Base-by-base conservation (phyloP, 2,113 vertebrate species). In the Lonchura striata region DNA sequence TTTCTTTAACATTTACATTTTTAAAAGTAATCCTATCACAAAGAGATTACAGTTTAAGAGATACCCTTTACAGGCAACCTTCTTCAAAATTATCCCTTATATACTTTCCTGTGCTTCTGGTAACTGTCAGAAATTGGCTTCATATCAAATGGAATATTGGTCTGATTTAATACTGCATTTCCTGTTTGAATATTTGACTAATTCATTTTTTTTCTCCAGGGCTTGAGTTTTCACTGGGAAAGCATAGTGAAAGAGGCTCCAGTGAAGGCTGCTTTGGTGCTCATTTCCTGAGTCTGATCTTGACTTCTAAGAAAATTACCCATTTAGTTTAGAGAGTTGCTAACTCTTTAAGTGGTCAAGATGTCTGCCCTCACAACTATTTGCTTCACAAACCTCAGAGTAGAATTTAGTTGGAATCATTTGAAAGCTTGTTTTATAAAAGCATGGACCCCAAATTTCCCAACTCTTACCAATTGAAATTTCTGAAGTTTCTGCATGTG, bases 131-230 rank as follows among this genome's bases (percentile, higher is more conserved):
- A 90, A 91, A 77, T 44, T 95, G 71, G 79, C 79, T 90, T 78
- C 44, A 41, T 70, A 78, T 91, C 65, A 90, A 71, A 88, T 46
- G 31, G 64, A 93, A 70, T 82, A 85, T 3, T 83, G 56, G 44
- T 83, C 82, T 86, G 63, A 93, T 71, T 63, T 92, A 94, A 94
- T 70, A 64, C 5, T 81, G 63, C 64, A 88, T 96, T 95, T 96
- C 91, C 93, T 95, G 75, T 77, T 76, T 90, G 85, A 81, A 50
- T 93, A 81, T 94, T 90, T 94, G 93, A 92, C 47, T 90, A 88
- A 88, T 90, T 81, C 64, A 90, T 66, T 86, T 64, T 92, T 39
- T 95, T 93, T 95, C 82, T 93, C 82, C 47, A 75, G 72, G 88
- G 80, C 50, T 83, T n/a, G 68, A 81, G 47, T 74, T 94, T 88